Evolutionary conservation across 2,113 vertebrate genomes (phyloP).

Genomic region (Gymnarchus niloticus): DNA sequence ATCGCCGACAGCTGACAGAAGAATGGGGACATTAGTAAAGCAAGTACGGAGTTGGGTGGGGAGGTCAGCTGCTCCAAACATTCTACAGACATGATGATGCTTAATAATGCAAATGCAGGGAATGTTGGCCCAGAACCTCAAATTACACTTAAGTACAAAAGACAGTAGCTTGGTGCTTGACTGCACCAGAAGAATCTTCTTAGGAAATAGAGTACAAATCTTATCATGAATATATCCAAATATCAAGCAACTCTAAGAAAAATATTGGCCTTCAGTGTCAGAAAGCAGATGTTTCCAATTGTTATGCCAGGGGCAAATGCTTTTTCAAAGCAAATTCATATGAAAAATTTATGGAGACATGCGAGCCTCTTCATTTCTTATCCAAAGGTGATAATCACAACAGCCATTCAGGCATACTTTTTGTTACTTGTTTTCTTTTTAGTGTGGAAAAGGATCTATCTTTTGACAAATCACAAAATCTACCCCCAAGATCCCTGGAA

Average conservation of each 20-base stretch:
- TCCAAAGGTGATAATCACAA: background rate
- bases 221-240: background rate
- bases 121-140: background rate
- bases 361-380: background rate
- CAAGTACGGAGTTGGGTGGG: background rate
- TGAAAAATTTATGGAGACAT: background rate
- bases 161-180: background rate
- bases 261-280: background rate
- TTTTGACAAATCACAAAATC: background rate
- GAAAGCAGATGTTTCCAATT: background rate
- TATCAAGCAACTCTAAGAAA: background rate
- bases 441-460: background rate
- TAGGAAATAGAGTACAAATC: background rate
- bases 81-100: background rate
- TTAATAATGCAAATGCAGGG: background rate
- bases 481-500: background rate
- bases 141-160: background rate
- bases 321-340: background rate
- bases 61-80: background rate
- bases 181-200: background rate
- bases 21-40: background rate
- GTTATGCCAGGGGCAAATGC: background rate
- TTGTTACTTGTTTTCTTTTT: background rate
- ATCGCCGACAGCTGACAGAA: background rate
- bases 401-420: background rate